Conservation (phyloP, 2,888 invertebrate genomes). For the Trachelus stipa region DNA sequence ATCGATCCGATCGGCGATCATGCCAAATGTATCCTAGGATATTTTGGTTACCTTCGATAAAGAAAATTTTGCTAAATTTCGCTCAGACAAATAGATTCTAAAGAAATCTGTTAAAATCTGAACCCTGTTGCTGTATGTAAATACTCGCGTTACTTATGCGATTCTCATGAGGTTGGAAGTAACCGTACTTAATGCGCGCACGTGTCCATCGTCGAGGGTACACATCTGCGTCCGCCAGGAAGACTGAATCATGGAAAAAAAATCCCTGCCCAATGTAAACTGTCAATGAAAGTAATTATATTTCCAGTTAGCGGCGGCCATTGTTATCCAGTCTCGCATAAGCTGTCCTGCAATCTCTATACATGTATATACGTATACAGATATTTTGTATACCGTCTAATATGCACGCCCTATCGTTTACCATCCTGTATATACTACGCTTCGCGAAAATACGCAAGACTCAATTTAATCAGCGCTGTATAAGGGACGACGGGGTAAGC, state of each 20-base stretch:
- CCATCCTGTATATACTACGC: not conserved
- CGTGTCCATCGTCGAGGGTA: not conserved
- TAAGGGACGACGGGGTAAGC: not conserved
- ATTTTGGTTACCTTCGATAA: not conserved
- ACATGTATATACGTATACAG: not conserved
- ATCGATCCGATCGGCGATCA: too few species aligned
- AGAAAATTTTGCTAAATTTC: not conserved
- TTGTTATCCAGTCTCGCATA: not conserved
- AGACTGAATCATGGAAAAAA: not conserved
- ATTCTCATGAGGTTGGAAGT: not conserved
- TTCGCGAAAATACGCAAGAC: not conserved
- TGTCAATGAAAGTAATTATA: not conserved
- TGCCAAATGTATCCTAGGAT: not conserved
- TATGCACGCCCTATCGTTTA: not conserved
- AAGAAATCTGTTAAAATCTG: not conserved
- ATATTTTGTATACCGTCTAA: not conserved
- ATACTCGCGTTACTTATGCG: not conserved
- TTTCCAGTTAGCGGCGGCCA: not conserved
- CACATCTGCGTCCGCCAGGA: not conserved
- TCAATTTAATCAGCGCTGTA: not conserved
- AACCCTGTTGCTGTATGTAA: not conserved
- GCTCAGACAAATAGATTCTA: not conserved
- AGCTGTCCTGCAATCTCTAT: not conserved
- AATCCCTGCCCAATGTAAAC: not conserved
- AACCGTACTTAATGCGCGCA: not conserved